Conservation (phyloP, 30 jellyfish, hydroid and myxozoan genomes). For the Phacellophora camtschatica region DNA sequence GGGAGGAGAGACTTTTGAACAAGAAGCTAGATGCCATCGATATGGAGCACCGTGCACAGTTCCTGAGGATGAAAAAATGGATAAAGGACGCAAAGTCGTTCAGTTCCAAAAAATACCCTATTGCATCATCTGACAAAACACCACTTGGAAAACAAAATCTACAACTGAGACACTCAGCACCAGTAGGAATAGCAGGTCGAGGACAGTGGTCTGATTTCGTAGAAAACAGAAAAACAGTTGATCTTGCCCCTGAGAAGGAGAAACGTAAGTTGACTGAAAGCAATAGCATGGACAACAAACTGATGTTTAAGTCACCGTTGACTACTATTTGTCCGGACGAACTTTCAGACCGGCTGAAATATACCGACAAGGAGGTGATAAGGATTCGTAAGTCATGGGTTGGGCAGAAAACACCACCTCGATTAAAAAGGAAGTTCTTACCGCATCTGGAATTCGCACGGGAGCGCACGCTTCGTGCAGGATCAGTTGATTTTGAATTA, state of each 20-base stretch:
- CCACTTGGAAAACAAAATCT: not conserved
- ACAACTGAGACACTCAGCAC: not conserved
- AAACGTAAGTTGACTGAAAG: too few relatives aligned
- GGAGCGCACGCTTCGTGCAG: not conserved
- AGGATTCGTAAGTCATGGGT: constrained; percentile 46
- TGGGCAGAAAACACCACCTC: constrained; percentile 39
- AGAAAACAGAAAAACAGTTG: not conserved
- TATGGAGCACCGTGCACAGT: constrained; percentile 37
- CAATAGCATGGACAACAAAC: not conserved
- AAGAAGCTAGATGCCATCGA: constrained; percentile 9
- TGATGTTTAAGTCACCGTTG: not conserved
- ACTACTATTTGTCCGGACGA: not conserved
- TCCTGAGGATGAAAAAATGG: constrained; percentile 7
- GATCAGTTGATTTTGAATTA: not conserved
- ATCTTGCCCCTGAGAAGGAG: not conserved
- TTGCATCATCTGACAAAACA: not conserved
- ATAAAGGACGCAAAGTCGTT: not conserved
- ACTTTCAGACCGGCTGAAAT: constrained; percentile 16
- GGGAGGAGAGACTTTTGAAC: constrained; percentile 26
- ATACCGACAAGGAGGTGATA: constrained; percentile 39
- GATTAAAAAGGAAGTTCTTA: constrained; percentile 20
- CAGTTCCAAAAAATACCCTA: not conserved
- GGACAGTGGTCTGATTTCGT: not conserved
- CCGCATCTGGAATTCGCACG: constrained; percentile 48
- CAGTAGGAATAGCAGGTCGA: not conserved